Base-by-base conservation (phyloP, 2,113 vertebrate genomes). In the Myiozetetes cayanensis region DNA sequence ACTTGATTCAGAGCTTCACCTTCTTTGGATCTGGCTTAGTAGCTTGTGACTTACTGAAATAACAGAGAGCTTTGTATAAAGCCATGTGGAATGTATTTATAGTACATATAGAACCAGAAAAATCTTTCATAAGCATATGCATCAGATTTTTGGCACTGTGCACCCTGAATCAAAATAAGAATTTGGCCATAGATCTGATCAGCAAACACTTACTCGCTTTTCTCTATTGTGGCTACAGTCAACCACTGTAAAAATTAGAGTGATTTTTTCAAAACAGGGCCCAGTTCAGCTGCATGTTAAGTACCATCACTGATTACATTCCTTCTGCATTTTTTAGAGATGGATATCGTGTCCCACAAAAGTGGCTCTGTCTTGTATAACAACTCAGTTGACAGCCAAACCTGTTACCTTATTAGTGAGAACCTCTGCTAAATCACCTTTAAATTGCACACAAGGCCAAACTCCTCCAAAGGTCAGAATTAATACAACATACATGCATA, bases 21-120 rank as follows among this genome's bases (percentile, higher is more conserved):
- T 95, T 95, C 83, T 91, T 93, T 93, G 79, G 72, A 93, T 84
- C 68, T 92, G 56, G 78, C 65, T 96, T 95, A 88, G 90, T 78
- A 76, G 92, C 85, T 90, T 96, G 82, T 86, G 93, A 88, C 91
- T 95, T 95, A 90, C 90, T 86, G 68, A 95, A 96, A 94, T 95
- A 96, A 96, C 90, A 90, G 89, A 76, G 39, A 47, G 79, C 87
- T 94, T 95, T 95, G 83, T 96, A 92, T 75, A 96, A 93, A 96
- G 80, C 88, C 93, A 95, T 75, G 90, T 81, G 93, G 88, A 95
- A 93, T 78, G 70, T 96, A 96, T 97, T 96, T 94, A 93, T 90
- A 96, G 88, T 33, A 75, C 80, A 87, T 68, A 92, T 41, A 95
- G 90, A 91, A 94, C 33, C 63, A 96, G 84, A 90, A 95, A 94